Percentiles rank a stretch among this genome's conserved stretches.
Evolutionary conservation across 2,113 vertebrate species (phyloP).

Genomic region (Charadrius vociferus): DNA sequence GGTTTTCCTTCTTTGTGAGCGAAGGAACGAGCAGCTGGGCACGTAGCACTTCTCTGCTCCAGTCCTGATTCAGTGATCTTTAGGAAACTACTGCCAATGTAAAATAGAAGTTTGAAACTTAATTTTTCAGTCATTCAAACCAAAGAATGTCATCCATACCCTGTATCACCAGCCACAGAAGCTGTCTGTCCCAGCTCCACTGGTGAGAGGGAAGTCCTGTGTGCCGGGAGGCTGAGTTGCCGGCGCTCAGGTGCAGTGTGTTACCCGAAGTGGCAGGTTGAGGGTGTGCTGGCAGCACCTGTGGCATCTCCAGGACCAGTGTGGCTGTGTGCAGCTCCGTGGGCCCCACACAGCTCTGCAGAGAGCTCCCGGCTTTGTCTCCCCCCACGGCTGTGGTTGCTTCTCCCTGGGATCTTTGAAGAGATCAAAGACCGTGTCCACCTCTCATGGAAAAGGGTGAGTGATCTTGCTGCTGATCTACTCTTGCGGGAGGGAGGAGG

Average conservation of each 20-base stretch:
- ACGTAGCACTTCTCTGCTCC: neutral
- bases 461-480: neutral
- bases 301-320: rapidly evolving
- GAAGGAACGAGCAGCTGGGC: no score
- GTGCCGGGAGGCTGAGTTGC: neutral
- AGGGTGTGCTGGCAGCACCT: neutral
- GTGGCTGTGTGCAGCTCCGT: rapidly evolving
- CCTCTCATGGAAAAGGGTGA: neutral
- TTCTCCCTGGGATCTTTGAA: neutral
- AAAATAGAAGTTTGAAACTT: neutral
- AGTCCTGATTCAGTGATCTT: no score
- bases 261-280: neutral
- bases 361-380: neutral
- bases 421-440: rapidly evolving
- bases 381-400: rapidly evolving
- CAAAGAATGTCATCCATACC: neutral
- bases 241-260: rapidly evolving
- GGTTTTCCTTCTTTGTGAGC: no score
- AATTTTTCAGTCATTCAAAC: neutral
- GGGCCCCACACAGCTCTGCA: neutral
- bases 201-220: rapidly evolving
- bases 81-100: neutral
- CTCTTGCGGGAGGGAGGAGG: neutral
- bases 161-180: neutral
- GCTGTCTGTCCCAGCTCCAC: rapidly evolving